Evolutionary conservation across 2,113 vertebrate genomes (phyloP), one percentile per base, ranked within the genome.

Genomic region (western clawed frog (Xenopus tropicalis)): DNA sequence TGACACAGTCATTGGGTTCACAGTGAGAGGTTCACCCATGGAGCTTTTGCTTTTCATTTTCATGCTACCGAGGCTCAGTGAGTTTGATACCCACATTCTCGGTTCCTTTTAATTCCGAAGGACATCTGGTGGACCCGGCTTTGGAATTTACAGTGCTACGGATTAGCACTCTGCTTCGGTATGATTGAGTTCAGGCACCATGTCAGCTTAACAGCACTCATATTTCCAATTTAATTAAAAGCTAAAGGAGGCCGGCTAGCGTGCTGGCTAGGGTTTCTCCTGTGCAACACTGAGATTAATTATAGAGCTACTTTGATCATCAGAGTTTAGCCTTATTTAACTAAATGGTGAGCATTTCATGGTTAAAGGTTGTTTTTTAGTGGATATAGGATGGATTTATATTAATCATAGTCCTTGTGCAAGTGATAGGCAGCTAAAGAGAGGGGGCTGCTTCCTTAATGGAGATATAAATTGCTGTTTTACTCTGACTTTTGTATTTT

Each of bases 121-220:
- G 43, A 51, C 64, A 66, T 43, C 64, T 66, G 64, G 64, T 66
- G 9, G 13, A 19, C 29, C 1, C 66, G 61, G 65, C 22, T 23
- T 79, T 74, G 68, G 37, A 59, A 3, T 77, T 68, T 80, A 54
- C 70, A 66, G 62, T 57, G 57, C 29, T 12, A 56, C 79, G 68
- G 61, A 54, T 80, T 82, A 83, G 8, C 48, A 0, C 0, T 8
- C 71, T 74, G n/a, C 66, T 37, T 44, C 14, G 11, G 43, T 42
- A 61, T 71, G 10, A 57, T 23, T 42, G 73, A 73, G 22, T 77
- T 72, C 71, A 58, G 16, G 12, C 63, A 57, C 19, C 0, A 0
- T 48, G 67, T 69, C 68, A 70, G 64, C 13, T 70, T 57, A 74
- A 57, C n/a, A n/a, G 11, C 1, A 0, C 59, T 80, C 0, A 0